Evolutionary conservation across 2,888 invertebrate species (phyloP).

Genomic region (Onthophagus sagittarius): DNA sequence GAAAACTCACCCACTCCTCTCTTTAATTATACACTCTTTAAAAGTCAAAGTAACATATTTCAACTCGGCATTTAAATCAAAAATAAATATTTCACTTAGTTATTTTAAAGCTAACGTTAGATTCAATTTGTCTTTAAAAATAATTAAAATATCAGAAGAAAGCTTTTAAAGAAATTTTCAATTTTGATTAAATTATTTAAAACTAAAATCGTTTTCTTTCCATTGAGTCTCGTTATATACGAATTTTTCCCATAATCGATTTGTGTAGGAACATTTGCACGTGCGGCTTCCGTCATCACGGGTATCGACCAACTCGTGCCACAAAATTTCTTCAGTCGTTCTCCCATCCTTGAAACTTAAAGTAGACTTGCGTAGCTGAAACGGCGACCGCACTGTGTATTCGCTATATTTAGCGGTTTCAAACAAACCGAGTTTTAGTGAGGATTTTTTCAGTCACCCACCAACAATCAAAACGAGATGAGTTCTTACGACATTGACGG

Average conservation of each 20-base stretch:
- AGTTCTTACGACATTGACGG: conserved; percentile 5
- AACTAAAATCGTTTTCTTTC: neutral
- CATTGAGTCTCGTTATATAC: neutral
- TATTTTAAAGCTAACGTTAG: too few species aligned
- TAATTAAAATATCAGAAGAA: too few species aligned
- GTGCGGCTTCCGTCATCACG: neutral
- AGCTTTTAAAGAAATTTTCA: too few species aligned
- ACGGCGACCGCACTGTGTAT: neutral
- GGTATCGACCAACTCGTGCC: neutral
- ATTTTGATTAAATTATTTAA: too few species aligned
- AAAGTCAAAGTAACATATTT: too few species aligned
- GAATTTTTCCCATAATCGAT: neutral
- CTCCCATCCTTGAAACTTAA: neutral
- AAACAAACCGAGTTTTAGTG: neutral
- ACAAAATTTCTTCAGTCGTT: neutral
- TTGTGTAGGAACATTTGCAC: neutral
- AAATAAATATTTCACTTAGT: too few species aligned
- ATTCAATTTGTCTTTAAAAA: too few species aligned
- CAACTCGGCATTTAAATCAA: too few species aligned
- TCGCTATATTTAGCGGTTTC: neutral
- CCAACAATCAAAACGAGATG: neutral
- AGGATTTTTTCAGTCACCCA: neutral
- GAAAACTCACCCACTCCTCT: too few species aligned
- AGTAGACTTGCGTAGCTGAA: neutral
- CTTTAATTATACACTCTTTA: too few species aligned